Evolutionary conservation across 1,140 invertebrate species (phyloP), one percentile per base, ranked within the genome.

Genomic region (Phymorhynchus buccinoides): DNA sequence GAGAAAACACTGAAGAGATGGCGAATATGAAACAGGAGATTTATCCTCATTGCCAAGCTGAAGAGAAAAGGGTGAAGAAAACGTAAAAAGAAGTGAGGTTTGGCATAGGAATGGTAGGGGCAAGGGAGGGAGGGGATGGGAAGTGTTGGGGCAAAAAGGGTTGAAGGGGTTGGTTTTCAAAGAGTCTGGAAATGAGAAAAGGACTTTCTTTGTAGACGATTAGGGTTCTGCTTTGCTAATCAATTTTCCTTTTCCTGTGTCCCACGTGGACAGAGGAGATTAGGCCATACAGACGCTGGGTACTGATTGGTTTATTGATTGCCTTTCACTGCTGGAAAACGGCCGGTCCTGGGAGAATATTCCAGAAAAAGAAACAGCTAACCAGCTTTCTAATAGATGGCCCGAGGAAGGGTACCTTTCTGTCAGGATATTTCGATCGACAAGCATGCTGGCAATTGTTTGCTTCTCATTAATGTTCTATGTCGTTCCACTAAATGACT

Each of bases 301-400:
- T 62, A 56, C 48, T 81, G 80, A 81, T 81, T 81, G 80, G 80
- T 81, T 56, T 81, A 81, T 81, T 41, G 80, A 81, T 81, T 81
- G 48, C 48, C 39, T 81, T 81, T 56, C 52, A 66, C 48, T 37
- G 44, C 22, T 18, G 7, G 80, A 56, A 81, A 81, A 81, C 39
- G 35, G 80, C 52, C 35, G 4, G 52, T 22, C 41, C 32, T 7
- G 56, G 48, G 9, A 48, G 78, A 80, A 44, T 80, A 35, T 48
- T 42, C 41, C 52, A 56, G 39, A 3, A 2, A 22, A 56, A 35
- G 35, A 35, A 2, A 27, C 14, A 37, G 37, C 30, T 27, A 73
- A 73, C 12, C 27, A 30, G 62, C 12, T 73, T 35, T 73, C 68
- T 14, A 22, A 37, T 41, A 14, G 32, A 37, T 62, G 56, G 56